These are phyloP conservation scores for Notodonta dromedarius DNA, from an alignment of 2,888 invertebrate genomes.

Conservation along the genomic window DNA sequence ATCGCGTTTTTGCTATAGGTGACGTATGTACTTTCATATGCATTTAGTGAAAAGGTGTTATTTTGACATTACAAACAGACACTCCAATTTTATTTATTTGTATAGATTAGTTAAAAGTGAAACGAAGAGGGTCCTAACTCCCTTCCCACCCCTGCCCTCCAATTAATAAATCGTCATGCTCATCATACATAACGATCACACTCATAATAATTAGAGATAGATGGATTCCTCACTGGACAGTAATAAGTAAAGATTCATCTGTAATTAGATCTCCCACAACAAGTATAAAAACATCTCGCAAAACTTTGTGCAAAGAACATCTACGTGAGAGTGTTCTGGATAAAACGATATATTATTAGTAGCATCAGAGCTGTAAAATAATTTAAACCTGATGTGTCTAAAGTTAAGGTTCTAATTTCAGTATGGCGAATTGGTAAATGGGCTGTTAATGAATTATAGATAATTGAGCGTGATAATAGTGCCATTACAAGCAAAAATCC, in stretches of 20 bases:
- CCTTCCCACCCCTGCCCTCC: too few relatives aligned
- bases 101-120: too few relatives aligned
- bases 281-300: background rate
- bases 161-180: too few relatives aligned
- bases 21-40: too few relatives aligned
- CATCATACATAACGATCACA: too few relatives aligned
- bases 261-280: background rate
- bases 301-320: background rate
- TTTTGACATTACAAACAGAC: too few relatives aligned
- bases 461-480: slow-evolving; percentile 44
- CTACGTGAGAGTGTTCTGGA: background rate
- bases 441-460: slow-evolving; percentile 22
- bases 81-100: too few relatives aligned
- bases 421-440: background rate
- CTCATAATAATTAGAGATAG: background rate
- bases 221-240: background rate
- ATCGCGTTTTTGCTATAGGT: too few relatives aligned
- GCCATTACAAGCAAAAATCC: slow-evolving; percentile 43
- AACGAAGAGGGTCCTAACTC: too few relatives aligned
- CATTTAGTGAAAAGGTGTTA: too few relatives aligned
- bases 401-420: background rate
- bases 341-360: background rate
- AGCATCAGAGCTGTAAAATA: background rate
- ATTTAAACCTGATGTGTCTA: background rate
- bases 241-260: background rate